Evolutionary conservation across 2,113 vertebrate genomes (phyloP).

Genomic region (Ahaetulla prasina): DNA sequence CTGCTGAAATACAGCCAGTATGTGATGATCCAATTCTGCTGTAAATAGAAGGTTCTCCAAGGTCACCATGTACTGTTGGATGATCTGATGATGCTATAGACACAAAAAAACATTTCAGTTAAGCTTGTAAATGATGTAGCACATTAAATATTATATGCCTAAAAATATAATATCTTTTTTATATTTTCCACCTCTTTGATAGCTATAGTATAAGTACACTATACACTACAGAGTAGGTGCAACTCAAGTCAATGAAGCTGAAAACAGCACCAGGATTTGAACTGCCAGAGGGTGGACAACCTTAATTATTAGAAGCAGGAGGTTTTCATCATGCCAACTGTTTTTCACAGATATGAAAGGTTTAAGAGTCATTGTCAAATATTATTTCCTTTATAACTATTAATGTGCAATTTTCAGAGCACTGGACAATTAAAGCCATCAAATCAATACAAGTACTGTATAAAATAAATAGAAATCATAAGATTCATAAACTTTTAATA

Average conservation of each 20-base stretch:
- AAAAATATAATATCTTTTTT: background rate
- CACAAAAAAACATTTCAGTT: background rate
- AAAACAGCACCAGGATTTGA: background rate
- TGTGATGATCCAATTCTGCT: conserved; percentile 93
- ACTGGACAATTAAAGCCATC: background rate
- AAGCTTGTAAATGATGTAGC: background rate
- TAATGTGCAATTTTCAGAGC: background rate
- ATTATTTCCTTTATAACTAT: background rate
- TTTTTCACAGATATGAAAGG: background rate
- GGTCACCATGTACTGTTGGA: conserved; percentile 98
- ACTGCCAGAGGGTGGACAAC: background rate
- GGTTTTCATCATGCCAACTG: background rate
- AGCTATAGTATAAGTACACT: background rate
- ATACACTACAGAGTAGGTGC: too few species aligned
- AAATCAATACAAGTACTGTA: background rate
- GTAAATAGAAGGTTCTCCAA: conserved; percentile 98
- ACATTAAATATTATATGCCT: background rate
- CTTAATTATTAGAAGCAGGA: background rate
- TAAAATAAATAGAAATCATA: background rate
- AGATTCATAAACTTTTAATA: background rate
- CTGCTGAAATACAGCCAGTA: conserved; percentile 95
- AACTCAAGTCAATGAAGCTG: background rate
- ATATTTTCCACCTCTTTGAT: background rate
- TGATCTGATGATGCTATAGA: conserved; percentile 89
- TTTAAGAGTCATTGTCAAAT: background rate